Base-by-base conservation (phyloP, 53 echinoderm and acorn worm genomes). In the Mesocentrotus franciscanus region DNA sequence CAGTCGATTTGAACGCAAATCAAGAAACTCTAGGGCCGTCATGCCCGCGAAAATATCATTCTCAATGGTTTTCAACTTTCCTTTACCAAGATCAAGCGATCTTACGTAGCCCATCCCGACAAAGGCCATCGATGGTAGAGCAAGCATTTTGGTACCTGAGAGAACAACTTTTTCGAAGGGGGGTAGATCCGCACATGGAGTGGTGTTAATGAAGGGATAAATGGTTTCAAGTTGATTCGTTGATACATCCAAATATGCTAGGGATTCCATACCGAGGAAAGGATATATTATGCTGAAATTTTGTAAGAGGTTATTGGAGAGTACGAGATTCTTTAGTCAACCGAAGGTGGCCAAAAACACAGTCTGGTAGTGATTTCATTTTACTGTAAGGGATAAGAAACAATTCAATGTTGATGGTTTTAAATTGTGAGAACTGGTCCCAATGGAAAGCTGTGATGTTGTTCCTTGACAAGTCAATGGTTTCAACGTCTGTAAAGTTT, bases 241-340 rank as follows among this genome's bases (percentile, higher is more conserved):
- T 60, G 59, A 61, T 20, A 90, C 4, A 61, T 60, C 61, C 22
- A 90, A 60, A 27, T 10, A 15, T 59, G 11, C 33, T 27, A 90
- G 90, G 16, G 59, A 59, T 26, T 59, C 49, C 90, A 90, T 90
- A 26, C 90, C 90, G 16, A 90, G 61, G 30, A 90, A 90, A 60
- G 90, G 90, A 30, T 14, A 60, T 15, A n/a, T n/a, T n/a, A 90
- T 27, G 90, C 90, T 90, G 32, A 90, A 90, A 30, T 90, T 90
- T 90, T 29, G 60, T 60, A 90, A 16, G 10, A 14, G 14, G 61
- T 90, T 90, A 30, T 61, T 27, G 32, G 29, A 30, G 20, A 90
- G 61, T 32, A 3, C 15, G 5, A 90, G 32, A 33, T 90, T 13
- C 49, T 59, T n/a, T 57, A 12, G 61, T 61, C 29, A 60, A 9